These are phyloP conservation scores for Sympetrum striolatum DNA, from an alignment of 2,888 invertebrate genomes.

Conservation along the genomic window DNA sequence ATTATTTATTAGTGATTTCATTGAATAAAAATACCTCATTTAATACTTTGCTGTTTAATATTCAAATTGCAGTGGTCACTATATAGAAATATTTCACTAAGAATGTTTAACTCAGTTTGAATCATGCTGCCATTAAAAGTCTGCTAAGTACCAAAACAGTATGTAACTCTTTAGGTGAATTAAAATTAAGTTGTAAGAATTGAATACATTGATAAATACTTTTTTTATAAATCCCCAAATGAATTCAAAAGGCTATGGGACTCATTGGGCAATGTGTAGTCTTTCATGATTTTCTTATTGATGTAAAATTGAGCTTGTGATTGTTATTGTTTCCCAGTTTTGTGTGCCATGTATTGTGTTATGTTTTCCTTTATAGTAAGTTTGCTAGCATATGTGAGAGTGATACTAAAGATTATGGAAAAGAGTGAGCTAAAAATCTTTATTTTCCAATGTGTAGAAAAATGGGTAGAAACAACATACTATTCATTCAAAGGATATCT, in stretches of 20 bases:
- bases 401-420: background rate
- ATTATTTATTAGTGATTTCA: too few relatives aligned
- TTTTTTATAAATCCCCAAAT: background rate
- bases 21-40: too few relatives aligned
- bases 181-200: background rate
- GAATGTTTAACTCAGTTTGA: too few relatives aligned
- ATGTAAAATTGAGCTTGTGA: background rate
- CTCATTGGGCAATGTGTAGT: background rate
- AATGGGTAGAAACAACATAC: background rate
- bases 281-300: background rate
- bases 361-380: background rate
- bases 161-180: too few relatives aligned
- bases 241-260: background rate
- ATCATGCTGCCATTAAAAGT: too few relatives aligned
- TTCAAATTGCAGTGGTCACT: too few relatives aligned
- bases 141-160: too few relatives aligned
- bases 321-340: background rate
- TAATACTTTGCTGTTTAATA: too few relatives aligned
- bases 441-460: background rate
- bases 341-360: slow-evolving; percentile 17
- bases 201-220: background rate
- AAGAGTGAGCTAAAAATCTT: background rate
- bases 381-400: background rate
- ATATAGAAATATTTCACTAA: too few relatives aligned
- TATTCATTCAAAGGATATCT: slow-evolving; percentile 10